These are phyloP conservation scores for Chymomyza amoena DNA, from an alignment of 2,888 invertebrate species.

Conservation along the genomic window DNA sequence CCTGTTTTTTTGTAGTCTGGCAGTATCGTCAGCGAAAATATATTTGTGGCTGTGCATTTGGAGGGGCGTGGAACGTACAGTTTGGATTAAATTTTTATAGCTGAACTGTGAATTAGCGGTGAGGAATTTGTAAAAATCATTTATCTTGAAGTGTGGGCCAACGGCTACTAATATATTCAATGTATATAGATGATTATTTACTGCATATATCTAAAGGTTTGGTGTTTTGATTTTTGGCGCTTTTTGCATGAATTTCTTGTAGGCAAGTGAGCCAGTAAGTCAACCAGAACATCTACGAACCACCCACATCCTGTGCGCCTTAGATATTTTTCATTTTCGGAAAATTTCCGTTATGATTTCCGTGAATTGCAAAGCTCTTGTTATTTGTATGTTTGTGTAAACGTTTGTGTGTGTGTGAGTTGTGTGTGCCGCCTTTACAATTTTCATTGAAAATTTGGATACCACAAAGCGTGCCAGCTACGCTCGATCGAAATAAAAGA, in stretches of 20 bases:
- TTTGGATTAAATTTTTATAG: no score
- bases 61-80: no score
- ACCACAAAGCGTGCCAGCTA: constrained; percentile 46
- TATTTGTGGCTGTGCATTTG: constrained; percentile 13
- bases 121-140: constrained; percentile 46
- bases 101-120: constrained; percentile 4
- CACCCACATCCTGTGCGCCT: constrained; percentile 55
- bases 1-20: background rate
- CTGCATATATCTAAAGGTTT: constrained; percentile 32
- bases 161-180: constrained; percentile 24
- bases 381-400: no score
- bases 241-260: constrained; percentile 49
- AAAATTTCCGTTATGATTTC: constrained; percentile 74
- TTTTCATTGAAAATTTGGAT: constrained; percentile 60
- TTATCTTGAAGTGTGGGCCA: constrained; percentile 43
- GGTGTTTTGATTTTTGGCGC: constrained; percentile 13
- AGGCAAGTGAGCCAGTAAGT: background rate
- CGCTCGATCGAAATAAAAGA: constrained; percentile 59
- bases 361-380: constrained; percentile 40
- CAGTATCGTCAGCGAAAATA: constrained; percentile 52
- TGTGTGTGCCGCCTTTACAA: background rate
- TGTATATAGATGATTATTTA: constrained; percentile 52
- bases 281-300: constrained; percentile 13
- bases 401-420: background rate
- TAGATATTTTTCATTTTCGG: constrained; percentile 59